Percentiles rank a stretch among this genome's conserved stretches.
phyloP scores from a whole-genome alignment of 2,888 invertebrate species.

The Cheilosia scutellata region DNA sequence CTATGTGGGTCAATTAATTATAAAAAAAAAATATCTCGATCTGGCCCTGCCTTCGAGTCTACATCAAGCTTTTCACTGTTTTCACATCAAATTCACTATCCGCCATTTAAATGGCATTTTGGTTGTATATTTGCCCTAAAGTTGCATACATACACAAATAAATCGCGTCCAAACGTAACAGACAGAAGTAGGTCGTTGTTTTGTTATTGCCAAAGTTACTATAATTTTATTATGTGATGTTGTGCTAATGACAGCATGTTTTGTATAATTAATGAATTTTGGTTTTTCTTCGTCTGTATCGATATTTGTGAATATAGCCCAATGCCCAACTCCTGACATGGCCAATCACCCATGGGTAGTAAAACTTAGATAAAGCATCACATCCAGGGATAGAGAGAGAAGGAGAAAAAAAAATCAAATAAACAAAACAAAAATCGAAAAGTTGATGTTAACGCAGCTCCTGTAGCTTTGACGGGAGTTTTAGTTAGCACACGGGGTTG shows the following conservation, averaged over 20 bases:
- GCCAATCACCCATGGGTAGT: slow-evolving; percentile 34
- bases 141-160: neutral
- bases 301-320: slow-evolving; percentile 28
- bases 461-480: slow-evolving; percentile 24
- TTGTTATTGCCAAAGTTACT: slow-evolving; percentile 72
- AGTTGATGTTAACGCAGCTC: slow-evolving; percentile 50
- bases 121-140: slow-evolving; percentile 29
- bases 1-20: slow-evolving; percentile 39
- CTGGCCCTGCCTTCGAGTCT: neutral
- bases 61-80: slow-evolving; percentile 38
- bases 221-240: slow-evolving; percentile 73
- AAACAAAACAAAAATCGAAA: slow-evolving; percentile 36
- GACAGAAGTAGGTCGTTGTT: slow-evolving; percentile 15
- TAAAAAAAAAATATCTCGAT: slow-evolving; percentile 28
- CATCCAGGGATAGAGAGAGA: slow-evolving; percentile 3
- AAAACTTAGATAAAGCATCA: slow-evolving; percentile 57
- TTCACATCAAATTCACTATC: slow-evolving; percentile 31
- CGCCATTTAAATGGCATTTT: slow-evolving; percentile 39
- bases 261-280: slow-evolving; percentile 73
- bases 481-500: slow-evolving; percentile 8
- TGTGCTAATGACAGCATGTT: slow-evolving; percentile 75
- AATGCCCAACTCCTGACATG: neutral
- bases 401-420: neutral
- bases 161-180: no score
- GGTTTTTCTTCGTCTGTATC: slow-evolving; percentile 55